phyloP scores from a whole-genome alignment of 2,888 invertebrate species.

The Diaprepes abbreviatus region DNA sequence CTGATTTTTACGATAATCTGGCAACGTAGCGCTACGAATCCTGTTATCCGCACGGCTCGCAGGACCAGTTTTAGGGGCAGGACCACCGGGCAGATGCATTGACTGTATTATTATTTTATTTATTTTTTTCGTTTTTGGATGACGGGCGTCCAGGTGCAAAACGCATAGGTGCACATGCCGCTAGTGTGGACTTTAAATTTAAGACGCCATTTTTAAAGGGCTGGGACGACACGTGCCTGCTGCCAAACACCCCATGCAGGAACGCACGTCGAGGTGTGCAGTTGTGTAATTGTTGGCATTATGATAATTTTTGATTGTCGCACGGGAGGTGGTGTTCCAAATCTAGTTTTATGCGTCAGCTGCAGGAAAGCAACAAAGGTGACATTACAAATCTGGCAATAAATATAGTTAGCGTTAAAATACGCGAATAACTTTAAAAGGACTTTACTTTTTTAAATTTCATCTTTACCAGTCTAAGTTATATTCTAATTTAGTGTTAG shows the following conservation, averaged over 20 bases:
- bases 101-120: slow-evolving; percentile 30
- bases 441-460: no score
- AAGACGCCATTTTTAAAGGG: slow-evolving; percentile 41
- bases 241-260: slow-evolving; percentile 17
- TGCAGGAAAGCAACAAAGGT: background rate
- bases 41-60: slow-evolving; percentile 43
- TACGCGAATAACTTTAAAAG: no score
- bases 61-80: slow-evolving; percentile 49
- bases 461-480: no score
- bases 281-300: slow-evolving; percentile 18
- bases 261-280: background rate
- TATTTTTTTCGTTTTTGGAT: slow-evolving; percentile 28
- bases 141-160: slow-evolving; percentile 41
- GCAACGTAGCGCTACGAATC: slow-evolving; percentile 32
- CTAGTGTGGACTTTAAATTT: slow-evolving; percentile 31
- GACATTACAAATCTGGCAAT: background rate
- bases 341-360: slow-evolving; percentile 11
- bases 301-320: slow-evolving; percentile 12
- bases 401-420: no score
- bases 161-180: slow-evolving; percentile 39
- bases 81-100: slow-evolving; percentile 28
- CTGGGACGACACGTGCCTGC: slow-evolving; percentile 31
- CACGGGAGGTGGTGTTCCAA: background rate
- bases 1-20: slow-evolving; percentile 14
- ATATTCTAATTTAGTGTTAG: no score